A percentile compares a stretch with the other conserved stretches of the same genome.
Conservation (phyloP, 2,113 vertebrate species). For the Scalopus aquaticus region DNA sequence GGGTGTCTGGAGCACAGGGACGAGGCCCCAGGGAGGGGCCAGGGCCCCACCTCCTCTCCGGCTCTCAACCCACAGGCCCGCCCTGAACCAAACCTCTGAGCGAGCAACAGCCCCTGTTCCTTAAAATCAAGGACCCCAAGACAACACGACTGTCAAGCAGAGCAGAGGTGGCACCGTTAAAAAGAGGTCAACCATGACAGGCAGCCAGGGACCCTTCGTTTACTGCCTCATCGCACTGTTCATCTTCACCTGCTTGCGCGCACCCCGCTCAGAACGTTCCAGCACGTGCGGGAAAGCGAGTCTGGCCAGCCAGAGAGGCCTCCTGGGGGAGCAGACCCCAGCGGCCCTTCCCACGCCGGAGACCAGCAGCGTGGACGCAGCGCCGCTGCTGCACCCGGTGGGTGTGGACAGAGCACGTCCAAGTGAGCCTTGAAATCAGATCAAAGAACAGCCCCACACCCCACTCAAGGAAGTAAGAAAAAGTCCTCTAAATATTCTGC, state of each 20-base stretch:
- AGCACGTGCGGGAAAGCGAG: neutral
- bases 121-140: neutral
- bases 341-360: too few species aligned
- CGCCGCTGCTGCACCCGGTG: too few species aligned
- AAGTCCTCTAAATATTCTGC: too few species aligned
- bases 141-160: neutral
- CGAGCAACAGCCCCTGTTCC: neutral
- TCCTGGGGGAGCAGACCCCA: too few species aligned
- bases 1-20: too few species aligned
- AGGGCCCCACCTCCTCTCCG: neutral
- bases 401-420: too few species aligned
- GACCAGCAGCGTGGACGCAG: too few species aligned
- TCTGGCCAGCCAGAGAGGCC: neutral
- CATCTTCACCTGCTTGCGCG: neutral
- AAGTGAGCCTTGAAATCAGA: too few species aligned
- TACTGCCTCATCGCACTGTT: neutral
- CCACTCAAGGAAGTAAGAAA: too few species aligned
- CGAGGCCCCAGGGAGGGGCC: accelerated
- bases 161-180: too few species aligned
- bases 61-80: accelerated
- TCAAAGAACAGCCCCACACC: too few species aligned
- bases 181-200: neutral
- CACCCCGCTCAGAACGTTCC: neutral
- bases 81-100: neutral
- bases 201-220: neutral